Conservation (phyloP, 2,888 invertebrate species). For the Plemyria rubiginata region DNA sequence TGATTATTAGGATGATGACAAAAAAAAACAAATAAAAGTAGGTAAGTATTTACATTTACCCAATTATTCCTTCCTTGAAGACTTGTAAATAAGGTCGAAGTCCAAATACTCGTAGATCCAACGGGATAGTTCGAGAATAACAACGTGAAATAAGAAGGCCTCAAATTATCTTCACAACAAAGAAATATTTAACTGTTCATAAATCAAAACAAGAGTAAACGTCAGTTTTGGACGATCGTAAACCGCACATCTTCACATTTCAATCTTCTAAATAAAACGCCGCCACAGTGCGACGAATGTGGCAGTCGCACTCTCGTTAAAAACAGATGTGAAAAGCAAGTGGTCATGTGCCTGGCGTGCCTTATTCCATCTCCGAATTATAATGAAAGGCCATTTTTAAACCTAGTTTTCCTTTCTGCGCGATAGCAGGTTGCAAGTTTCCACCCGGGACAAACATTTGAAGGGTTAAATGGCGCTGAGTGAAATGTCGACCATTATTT, state of each 20-base stretch:
- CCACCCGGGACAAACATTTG: no score
- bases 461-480: no score
- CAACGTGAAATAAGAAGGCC: conserved; percentile 29
- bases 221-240: conserved; percentile 69
- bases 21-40: no score
- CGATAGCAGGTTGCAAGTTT: no score
- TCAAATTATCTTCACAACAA: conserved; percentile 63
- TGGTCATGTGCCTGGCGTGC: not conserved
- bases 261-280: conserved; percentile 34
- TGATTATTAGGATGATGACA: no score
- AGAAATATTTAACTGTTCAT: conserved; percentile 56
- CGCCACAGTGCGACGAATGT: conserved; percentile 22
- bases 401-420: no score
- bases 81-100: not conserved
- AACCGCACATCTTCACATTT: conserved; percentile 51
- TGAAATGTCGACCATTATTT: no score
- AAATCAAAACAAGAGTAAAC: conserved; percentile 72
- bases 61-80: not conserved
- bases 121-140: conserved; percentile 44
- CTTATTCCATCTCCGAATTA: no score
- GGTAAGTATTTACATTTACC: no score
- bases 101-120: conserved; percentile 6
- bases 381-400: no score
- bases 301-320: conserved; percentile 4
- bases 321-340: conserved; percentile 12